Conservation (phyloP, 2,113 vertebrate genomes). For the Halichoerus grypus region DNA sequence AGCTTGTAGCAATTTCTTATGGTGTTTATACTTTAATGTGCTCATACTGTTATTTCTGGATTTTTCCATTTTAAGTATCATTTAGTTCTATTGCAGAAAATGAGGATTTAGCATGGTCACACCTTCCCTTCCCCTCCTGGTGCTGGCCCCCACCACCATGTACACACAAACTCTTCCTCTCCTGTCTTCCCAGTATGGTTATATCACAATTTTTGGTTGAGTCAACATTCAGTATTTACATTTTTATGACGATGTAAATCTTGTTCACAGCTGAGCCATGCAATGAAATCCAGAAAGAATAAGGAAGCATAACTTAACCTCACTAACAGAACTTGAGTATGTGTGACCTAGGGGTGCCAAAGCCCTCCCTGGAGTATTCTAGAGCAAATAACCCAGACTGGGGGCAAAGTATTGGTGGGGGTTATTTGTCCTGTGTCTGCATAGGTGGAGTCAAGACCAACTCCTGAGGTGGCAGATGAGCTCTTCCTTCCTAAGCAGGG, state of each 20-base stretch:
- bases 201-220: background rate
- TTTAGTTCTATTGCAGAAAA: background rate
- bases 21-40: background rate
- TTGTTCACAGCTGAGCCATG: background rate
- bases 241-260: background rate
- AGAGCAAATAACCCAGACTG: background rate
- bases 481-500: background rate
- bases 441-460: background rate
- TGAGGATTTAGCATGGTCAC: fast-evolving
- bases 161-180: background rate
- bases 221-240: background rate
- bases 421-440: background rate
- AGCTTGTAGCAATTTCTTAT: background rate
- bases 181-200: background rate
- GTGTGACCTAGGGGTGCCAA: background rate
- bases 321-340: background rate
- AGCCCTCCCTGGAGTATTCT: background rate
- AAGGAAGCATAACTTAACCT: background rate
- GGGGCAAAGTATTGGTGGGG: background rate
- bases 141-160: fast-evolving
- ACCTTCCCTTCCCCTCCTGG: no score
- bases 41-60: background rate
- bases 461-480: background rate
- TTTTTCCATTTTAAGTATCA: background rate
- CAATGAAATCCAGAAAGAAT: background rate